A percentile compares a stretch with the other conserved stretches of the same genome.
These are phyloP conservation scores for Mesorhabditis spiculigera DNA, from an alignment of 2,888 invertebrate species.

Conservation along the genomic window DNA sequence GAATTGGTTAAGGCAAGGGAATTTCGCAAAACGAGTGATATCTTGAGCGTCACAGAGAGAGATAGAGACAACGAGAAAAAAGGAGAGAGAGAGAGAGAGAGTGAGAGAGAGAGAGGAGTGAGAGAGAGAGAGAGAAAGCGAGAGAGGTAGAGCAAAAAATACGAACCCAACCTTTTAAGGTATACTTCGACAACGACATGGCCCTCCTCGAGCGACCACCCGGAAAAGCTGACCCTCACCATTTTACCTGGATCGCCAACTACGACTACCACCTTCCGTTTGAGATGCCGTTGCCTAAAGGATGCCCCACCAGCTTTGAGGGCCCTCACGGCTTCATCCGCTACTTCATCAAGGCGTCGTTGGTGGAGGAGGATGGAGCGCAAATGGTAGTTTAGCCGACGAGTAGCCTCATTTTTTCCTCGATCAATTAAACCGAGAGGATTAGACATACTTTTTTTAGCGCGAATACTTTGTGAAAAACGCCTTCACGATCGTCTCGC, in stretches of 20 bases:
- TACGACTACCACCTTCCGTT: conserved; percentile 52
- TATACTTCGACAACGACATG: conserved; percentile 55
- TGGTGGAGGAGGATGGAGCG: conserved; percentile 44
- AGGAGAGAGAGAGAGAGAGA: conserved; percentile 9
- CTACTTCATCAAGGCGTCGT: conserved; percentile 49
- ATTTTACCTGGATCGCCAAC: conserved; percentile 54
- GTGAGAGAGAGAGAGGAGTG: conserved; percentile 7
- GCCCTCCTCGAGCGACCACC: conserved; percentile 55
- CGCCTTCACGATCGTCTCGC: conserved; percentile 45
- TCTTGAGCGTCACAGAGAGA: background rate
- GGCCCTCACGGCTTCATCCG: conserved; percentile 53
- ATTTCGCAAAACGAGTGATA: too few species aligned
- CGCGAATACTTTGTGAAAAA: conserved; percentile 50
- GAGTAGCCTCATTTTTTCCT: background rate
- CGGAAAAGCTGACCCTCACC: conserved; percentile 52
- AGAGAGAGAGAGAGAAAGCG: too few species aligned
- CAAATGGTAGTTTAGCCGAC: conserved; percentile 13
- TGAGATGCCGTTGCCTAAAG: conserved; percentile 53
- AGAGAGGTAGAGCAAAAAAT: background rate
- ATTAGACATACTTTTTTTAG: conserved; percentile 24
- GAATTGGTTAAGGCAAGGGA: too few species aligned
- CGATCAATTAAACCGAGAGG: background rate
- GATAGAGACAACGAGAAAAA: background rate
- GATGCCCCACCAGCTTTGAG: conserved; percentile 53
- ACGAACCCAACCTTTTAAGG: conserved; percentile 16